A percentile compares a stretch with the other conserved stretches of the same genome.
These are phyloP conservation scores for Thunnus albacares DNA, from an alignment of 2,797 vertebrate species.

Conservation along the genomic window DNA sequence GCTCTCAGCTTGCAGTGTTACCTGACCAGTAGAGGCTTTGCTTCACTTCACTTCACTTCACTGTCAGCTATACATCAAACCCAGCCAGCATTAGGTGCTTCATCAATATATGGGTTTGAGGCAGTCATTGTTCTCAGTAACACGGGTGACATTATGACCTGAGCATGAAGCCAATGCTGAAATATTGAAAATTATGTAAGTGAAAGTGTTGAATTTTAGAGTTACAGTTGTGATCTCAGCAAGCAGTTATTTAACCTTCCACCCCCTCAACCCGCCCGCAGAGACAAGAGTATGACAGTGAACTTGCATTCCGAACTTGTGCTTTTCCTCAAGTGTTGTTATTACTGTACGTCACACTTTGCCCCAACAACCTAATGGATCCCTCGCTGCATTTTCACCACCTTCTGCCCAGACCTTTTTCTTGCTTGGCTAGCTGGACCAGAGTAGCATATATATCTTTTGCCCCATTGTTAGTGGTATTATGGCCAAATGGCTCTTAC, in stretches of 20 bases:
- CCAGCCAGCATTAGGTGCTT: slow-evolving; percentile 11
- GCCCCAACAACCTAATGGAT: slow-evolving; percentile 26
- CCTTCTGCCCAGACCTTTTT: slow-evolving; percentile 22
- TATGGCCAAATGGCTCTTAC: slow-evolving; percentile 56
- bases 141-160: slow-evolving; percentile 2
- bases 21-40: slow-evolving; percentile 35
- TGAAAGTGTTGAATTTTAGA: neutral
- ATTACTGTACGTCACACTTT: slow-evolving; percentile 12
- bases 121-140: neutral
- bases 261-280: neutral
- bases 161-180: neutral
- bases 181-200: slow-evolving; percentile 10
- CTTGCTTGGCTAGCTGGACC: slow-evolving; percentile 5
- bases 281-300: neutral
- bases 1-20: slow-evolving; percentile 39
- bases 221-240: neutral
- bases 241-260: neutral
- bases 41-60: slow-evolving; percentile 10
- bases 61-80: slow-evolving; percentile 4
- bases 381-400: slow-evolving; percentile 27
- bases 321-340: slow-evolving; percentile 13
- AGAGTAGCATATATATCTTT: slow-evolving; percentile 40
- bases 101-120: slow-evolving; percentile 25
- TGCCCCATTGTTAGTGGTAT: slow-evolving; percentile 41
- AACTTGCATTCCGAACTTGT: neutral